Base-by-base conservation (phyloP, 2,113 vertebrate genomes). In the Physeter macrocephalus region DNA sequence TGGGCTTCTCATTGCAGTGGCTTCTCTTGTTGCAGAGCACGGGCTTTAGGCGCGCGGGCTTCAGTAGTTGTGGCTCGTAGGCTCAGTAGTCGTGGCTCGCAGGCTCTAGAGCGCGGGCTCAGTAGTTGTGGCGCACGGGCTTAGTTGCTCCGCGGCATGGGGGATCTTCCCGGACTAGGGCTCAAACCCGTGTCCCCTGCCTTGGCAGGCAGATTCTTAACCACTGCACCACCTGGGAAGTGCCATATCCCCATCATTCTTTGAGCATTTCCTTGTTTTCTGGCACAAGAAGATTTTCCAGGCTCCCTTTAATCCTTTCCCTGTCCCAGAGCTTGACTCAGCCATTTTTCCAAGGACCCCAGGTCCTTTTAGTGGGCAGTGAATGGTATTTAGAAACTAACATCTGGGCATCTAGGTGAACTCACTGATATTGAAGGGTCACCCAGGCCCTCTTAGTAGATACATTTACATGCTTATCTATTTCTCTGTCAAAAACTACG, bases 401-500 rank as follows among this genome's bases (percentile, higher is more conserved):
- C 11, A 46, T 18, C 15, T 77, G 88, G 64, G n/a, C 54, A 2
- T 5, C 25, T 10, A 2, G 21, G 59, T 1, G 59, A 52, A 27
- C 23, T 61, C n/a, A 39, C 20, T 5, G 29, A 74, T 43, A 1
- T 13, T 31, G n/a, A 41, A 12, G 10, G 29, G 41, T 31, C 66
- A 43, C 41, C 41, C 46, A 66, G 31, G 41, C 15, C 46, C 18
- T 71, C 61, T 34, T 8, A 12, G 77, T 2, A 18, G 36, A 57
- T 49, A 3, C 25, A 2, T 29, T 14, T 46, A n/a, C 18, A 2
- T 0, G 29, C 8, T 0, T 25, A 3, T 36, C 36, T 66, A 2
- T 36, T 36, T 71, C 34, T 15, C 15, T 20, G 41, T 77, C 41
- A 66, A 15, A 57, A 57, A n/a, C 20, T 36, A 20, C 12, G 6